phyloP scores from a whole-genome alignment of 1,140 invertebrate genomes.

The Campoletis sonorensis region DNA sequence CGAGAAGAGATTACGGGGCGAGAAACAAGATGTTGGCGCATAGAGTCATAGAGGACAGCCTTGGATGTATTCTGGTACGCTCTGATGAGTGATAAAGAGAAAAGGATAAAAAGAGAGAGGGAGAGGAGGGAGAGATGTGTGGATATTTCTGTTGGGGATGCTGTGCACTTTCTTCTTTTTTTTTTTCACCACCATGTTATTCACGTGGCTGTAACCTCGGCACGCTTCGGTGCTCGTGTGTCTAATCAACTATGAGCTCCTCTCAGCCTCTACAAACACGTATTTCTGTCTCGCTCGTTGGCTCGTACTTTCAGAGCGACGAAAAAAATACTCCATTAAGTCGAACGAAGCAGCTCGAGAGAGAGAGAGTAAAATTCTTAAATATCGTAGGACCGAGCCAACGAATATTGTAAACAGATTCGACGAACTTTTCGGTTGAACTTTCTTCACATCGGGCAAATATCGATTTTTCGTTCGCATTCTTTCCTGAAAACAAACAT shows the following conservation, averaged over 20 bases:
- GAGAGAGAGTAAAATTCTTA: too few relatives aligned
- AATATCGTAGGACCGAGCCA: too few relatives aligned
- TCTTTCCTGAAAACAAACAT: not conserved
- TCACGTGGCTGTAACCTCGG: slow-evolving; percentile 65
- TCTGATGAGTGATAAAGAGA: not conserved
- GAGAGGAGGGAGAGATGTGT: slow-evolving; percentile 35
- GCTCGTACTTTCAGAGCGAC: too few relatives aligned
- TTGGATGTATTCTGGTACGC: slow-evolving; percentile 27
- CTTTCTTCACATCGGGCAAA: not conserved
- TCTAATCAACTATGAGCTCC: slow-evolving; percentile 67
- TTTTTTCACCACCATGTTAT: slow-evolving; percentile 50
- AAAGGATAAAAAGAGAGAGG: not conserved
- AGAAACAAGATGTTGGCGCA: not conserved
- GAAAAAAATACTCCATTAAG: too few relatives aligned
- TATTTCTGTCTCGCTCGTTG: not conserved
- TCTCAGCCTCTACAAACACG: slow-evolving; percentile 45
- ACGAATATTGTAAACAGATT: not conserved
- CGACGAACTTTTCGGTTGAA: not conserved
- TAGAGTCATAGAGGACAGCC: slow-evolving; percentile 14
- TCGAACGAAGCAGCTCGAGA: too few relatives aligned
- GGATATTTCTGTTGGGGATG: slow-evolving; percentile 45
- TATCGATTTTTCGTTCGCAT: not conserved
- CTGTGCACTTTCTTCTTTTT: slow-evolving; percentile 45
- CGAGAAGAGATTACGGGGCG: not conserved
- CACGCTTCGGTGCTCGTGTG: slow-evolving; percentile 64